These are phyloP conservation scores for Pelvicachromis taeniatus DNA, from an alignment of 2,113 vertebrate genomes.

Conservation along the genomic window DNA sequence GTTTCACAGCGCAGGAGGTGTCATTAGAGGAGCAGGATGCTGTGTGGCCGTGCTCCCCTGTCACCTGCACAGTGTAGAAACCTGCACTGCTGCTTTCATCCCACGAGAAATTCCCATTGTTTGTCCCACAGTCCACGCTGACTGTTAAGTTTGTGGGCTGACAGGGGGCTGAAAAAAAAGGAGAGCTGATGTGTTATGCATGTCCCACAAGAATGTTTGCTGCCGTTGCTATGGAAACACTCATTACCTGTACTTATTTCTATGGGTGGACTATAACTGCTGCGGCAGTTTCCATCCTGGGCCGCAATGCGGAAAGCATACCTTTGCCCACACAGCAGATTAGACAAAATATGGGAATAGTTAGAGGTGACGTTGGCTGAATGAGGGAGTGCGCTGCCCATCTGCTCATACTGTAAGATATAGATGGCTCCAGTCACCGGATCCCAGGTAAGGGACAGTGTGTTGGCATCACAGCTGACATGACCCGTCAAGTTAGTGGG, in stretches of 20 bases:
- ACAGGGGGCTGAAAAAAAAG: conserved; percentile 45
- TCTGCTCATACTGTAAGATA: conserved; percentile 7
- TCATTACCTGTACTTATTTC: conserved; percentile 56
- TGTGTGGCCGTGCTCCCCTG: conserved; percentile 38
- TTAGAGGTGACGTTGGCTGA: not conserved
- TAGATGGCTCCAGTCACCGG: conserved; percentile 18
- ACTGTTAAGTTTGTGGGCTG: conserved; percentile 50
- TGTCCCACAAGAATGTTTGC: not conserved
- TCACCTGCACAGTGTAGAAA: conserved; percentile 52
- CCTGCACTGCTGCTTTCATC: conserved; percentile 8
- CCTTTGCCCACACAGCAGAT: conserved; percentile 54
- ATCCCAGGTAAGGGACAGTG: conserved; percentile 49
- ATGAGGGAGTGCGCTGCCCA: not conserved
- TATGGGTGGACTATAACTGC: conserved; percentile 32
- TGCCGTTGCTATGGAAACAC: not conserved
- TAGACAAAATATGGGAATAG: conserved; percentile 2
- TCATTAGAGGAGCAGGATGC: conserved; percentile 50
- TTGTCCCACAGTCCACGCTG: conserved; percentile 58
- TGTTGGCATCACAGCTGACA: conserved; percentile 39
- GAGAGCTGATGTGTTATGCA: not conserved
- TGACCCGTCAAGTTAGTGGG: conserved; percentile 34
- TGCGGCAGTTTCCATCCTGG: conserved; percentile 34
- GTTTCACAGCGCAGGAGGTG: conserved; percentile 48
- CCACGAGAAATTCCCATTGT: conserved; percentile 58
- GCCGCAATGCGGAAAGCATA: conserved; percentile 44